Conservation (phyloP, 2,113 vertebrate genomes). For the Thunnus thynnus region DNA sequence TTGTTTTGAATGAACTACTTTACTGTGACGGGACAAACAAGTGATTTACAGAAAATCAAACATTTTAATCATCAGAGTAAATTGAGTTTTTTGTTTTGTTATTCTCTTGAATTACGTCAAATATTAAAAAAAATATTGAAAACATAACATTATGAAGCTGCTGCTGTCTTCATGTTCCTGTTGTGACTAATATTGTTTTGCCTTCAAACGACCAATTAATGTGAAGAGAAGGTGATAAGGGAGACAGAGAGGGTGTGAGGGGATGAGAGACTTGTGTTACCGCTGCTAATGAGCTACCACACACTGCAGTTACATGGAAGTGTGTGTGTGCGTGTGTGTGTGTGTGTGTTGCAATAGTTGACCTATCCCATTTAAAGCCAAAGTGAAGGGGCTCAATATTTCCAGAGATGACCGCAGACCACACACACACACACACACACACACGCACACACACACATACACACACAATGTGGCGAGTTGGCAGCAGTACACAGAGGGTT, state of each 20-base stretch:
- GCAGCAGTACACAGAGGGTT: constrained; percentile 59
- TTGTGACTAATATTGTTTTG: constrained; percentile 21
- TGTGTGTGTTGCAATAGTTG: not conserved
- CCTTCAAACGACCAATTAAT: constrained; percentile 33
- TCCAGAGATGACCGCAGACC: not conserved
- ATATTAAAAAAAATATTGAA: not conserved
- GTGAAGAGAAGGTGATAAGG: constrained; percentile 22
- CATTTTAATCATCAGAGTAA: not conserved
- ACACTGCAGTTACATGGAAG: constrained; percentile 9
- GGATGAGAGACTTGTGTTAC: not conserved
- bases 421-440: constrained; percentile 8
- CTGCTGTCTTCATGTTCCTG: not conserved
- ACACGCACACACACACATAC: constrained; percentile 20
- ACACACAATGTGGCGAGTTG: constrained; percentile 15
- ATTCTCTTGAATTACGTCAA: not conserved
- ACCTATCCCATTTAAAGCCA: constrained; percentile 38
- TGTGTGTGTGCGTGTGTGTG: no score
- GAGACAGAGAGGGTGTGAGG: not conserved
- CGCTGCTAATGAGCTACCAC: constrained; percentile 22
- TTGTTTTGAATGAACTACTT: no score
- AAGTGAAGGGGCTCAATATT: constrained; percentile 16
- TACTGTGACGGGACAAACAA: not conserved
- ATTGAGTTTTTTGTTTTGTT: not conserved
- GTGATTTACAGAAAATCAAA: constrained; percentile 1
- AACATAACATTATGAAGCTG: not conserved